These are phyloP conservation scores for Bombus picipes DNA, from an alignment of 1,140 invertebrate genomes.

Conservation along the genomic window DNA sequence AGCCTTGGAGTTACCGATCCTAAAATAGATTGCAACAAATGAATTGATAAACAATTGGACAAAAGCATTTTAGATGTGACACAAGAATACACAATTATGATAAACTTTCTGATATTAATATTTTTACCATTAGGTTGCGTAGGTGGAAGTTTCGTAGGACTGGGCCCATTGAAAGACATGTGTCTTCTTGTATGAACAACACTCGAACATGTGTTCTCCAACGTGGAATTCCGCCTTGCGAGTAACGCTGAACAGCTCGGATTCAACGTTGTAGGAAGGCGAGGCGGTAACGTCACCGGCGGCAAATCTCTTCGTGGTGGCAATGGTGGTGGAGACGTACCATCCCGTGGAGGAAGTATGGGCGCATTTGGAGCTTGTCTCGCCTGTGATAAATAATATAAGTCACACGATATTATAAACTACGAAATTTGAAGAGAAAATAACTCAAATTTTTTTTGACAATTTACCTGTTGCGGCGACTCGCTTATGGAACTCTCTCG, in stretches of 20 bases:
- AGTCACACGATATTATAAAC: background rate
- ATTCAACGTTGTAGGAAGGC: slow-evolving; percentile 76
- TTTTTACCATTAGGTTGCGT: slow-evolving; percentile 79
- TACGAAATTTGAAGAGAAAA: background rate
- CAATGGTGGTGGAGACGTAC: slow-evolving; percentile 85
- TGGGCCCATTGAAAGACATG: slow-evolving; percentile 82
- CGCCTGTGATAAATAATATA: slow-evolving; percentile 69
- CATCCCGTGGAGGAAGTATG: slow-evolving; percentile 84
- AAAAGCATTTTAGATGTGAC: background rate
- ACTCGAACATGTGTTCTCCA: slow-evolving; percentile 74
- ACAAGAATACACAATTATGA: background rate
- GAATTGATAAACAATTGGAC: too few species aligned
- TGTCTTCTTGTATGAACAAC: slow-evolving; percentile 75
- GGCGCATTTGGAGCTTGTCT: slow-evolving; percentile 85
- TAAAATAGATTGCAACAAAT: slow-evolving; percentile 42
- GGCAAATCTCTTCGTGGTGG: slow-evolving; percentile 84
- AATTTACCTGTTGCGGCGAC: slow-evolving; percentile 82
- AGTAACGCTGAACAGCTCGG: slow-evolving; percentile 75
- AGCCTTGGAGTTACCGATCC: slow-evolving; percentile 80
- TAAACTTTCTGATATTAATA: background rate
- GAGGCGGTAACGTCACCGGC: slow-evolving; percentile 79
- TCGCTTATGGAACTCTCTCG: slow-evolving; percentile 86
- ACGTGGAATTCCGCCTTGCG: slow-evolving; percentile 80
- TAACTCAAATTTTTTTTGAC: background rate
- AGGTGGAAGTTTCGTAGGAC: slow-evolving; percentile 78